Base-by-base conservation (phyloP, 2,888 invertebrate species). In the Cancer borealis region DNA sequence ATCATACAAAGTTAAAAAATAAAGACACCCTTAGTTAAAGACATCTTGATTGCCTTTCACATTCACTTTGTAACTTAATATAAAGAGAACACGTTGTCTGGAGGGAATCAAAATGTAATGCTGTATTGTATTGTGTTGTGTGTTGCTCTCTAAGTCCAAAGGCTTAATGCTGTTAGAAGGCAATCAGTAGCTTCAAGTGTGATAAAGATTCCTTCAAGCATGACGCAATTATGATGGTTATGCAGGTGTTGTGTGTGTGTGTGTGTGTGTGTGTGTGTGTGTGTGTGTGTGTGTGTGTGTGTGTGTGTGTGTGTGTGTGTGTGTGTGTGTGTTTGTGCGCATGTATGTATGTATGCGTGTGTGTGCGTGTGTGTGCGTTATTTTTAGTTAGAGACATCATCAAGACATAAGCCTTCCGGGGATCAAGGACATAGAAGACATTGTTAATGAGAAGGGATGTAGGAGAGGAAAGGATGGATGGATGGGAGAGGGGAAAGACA, bases 231-330 rank as follows among this genome's bases (percentile, higher is more conserved):
- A 79, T 79, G 66, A 66, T 66, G n/a, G 21, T 21, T 10, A 79
- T 10, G 79, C 79, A 30, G 30, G 10, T 12, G 79, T 3, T 30
- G 30, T 30, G 79, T 79, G 79, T 79, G 79, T 30, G 79, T 79
- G 79, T 79, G 79, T 79, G 79, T 79, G 79, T 79, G 79, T 79
- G 79, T 79, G 10, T 79, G 79, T 79, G 30, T 73, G 73, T 73
- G 73, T 73, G n/a, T 73, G 73, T 73, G 73, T 73, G n/a, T 2
- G 73, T 73, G n/a, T 73, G 73, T 73, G 3, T 73, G 73, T n/a
- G n/a, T 54, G 54, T 54, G 12, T 49, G 3, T 66, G n/a, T n/a
- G 17, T 66, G 39, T 39, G 39, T 39, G 39, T 39, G 39, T 2
- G 39, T 39, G n/a, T n/a, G n/a, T n/a, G n/a, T n/a, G n/a, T n/a